Evolutionary conservation across 2,797 vertebrate genomes (phyloP).

Genomic region (Siniperca undulata): DNA sequence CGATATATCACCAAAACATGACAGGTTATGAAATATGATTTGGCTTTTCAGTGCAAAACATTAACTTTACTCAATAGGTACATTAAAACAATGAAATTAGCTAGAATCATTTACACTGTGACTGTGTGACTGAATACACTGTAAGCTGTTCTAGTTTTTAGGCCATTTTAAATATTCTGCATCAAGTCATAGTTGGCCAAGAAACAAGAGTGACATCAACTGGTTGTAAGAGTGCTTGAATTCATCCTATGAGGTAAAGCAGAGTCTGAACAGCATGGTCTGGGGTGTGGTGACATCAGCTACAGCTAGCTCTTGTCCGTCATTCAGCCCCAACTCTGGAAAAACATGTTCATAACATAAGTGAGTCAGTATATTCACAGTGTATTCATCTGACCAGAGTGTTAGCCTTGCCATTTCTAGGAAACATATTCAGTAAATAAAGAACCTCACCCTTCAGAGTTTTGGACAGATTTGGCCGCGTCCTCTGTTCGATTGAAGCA

Average conservation of each 20-base stretch:
- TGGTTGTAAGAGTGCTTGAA: slow-evolving; percentile 42
- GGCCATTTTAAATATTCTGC: slow-evolving; percentile 40
- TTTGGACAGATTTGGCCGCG: slow-evolving; percentile 93
- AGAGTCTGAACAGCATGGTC: slow-evolving; percentile 94
- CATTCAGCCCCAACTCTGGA: slow-evolving; percentile 90
- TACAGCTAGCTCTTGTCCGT: slow-evolving; percentile 93
- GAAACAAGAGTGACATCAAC: slow-evolving; percentile 48
- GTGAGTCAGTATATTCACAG: slow-evolving; percentile 28
- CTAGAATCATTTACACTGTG: slow-evolving; percentile 33
- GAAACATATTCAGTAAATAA: slow-evolving; percentile 17
- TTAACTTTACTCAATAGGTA: slow-evolving; percentile 37
- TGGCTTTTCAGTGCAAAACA: slow-evolving; percentile 71
- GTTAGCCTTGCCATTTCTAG: not conserved
- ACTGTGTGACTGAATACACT: slow-evolving; percentile 47
- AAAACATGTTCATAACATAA: slow-evolving; percentile 42
- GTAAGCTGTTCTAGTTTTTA: slow-evolving; percentile 52
- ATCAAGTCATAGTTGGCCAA: slow-evolving; percentile 33
- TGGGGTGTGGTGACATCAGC: slow-evolving; percentile 94
- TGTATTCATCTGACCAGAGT: not conserved
- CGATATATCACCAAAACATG: slow-evolving; percentile 52
- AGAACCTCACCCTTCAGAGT: slow-evolving; percentile 89
- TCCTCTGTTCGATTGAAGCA: slow-evolving; percentile 94
- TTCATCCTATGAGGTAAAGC: slow-evolving; percentile 88
- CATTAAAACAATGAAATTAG: slow-evolving; percentile 43
- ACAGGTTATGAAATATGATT: slow-evolving; percentile 41